These are phyloP conservation scores for Holothuria scabra DNA, from an alignment of 53 echinoderm and acorn worm genomes.

Conservation along the genomic window DNA sequence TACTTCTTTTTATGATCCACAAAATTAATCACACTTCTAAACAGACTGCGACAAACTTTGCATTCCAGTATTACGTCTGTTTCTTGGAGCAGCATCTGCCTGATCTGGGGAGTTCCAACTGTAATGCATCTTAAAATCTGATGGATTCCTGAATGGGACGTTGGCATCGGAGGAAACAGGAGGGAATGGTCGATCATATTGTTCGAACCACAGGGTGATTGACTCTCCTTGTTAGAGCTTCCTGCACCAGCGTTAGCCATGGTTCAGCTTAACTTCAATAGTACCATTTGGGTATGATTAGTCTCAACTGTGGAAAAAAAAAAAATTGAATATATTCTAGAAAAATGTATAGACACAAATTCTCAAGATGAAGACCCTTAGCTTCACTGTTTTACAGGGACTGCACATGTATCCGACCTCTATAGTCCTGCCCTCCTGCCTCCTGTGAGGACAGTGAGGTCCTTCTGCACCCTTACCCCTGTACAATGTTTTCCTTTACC, in stretches of 20 bases:
- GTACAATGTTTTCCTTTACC: too few relatives aligned
- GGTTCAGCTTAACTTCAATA: too few relatives aligned
- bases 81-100: constrained; percentile 82
- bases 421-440: too few relatives aligned
- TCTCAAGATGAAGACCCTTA: too few relatives aligned
- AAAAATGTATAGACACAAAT: too few relatives aligned
- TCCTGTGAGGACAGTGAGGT: too few relatives aligned
- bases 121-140: constrained; percentile 83
- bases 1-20: constrained; percentile 90
- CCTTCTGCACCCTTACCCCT: too few relatives aligned
- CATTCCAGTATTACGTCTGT: constrained; percentile 91
- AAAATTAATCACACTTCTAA: constrained; percentile 88
- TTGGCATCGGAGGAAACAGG: constrained; percentile 74
- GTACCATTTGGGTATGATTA: too few relatives aligned
- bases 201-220: background rate
- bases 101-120: constrained; percentile 72
- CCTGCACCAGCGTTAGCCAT: constrained; percentile 25
- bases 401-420: too few relatives aligned
- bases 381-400: too few relatives aligned
- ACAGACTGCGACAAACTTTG: constrained; percentile 82
- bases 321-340: too few relatives aligned
- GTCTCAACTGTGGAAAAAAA: too few relatives aligned
- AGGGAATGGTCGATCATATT: constrained; percentile 34
- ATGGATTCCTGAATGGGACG: constrained; percentile 79
- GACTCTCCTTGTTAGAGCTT: constrained; percentile 8